phyloP scores from a whole-genome alignment of 2,113 vertebrate genomes.

The Boulengeromyrus knoepffleri region DNA sequence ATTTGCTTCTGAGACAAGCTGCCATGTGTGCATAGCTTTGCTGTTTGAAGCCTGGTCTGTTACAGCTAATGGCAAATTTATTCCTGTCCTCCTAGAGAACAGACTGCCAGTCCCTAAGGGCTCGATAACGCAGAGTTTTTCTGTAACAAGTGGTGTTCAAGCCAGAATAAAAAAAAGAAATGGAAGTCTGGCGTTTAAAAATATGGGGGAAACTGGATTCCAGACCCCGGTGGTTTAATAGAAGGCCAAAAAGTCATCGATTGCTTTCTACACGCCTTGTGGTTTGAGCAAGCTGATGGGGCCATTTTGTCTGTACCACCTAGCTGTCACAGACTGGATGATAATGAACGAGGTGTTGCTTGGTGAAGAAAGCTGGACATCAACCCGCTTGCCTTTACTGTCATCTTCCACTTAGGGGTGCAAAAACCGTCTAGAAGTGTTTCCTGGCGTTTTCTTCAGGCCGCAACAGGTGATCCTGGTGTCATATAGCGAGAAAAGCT shows the following conservation, averaged over 20 bases:
- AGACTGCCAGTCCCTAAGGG: not conserved
- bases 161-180: not conserved
- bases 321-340: not conserved
- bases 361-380: not conserved
- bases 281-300: not conserved
- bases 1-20: not conserved
- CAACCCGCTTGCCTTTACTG: not conserved
- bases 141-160: not conserved
- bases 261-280: not conserved
- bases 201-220: not conserved
- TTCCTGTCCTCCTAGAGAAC: not conserved
- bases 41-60: not conserved
- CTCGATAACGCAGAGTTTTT: not conserved
- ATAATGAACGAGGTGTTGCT: slow-evolving; percentile 8
- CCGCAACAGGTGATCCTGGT: not conserved
- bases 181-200: not conserved
- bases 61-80: not conserved
- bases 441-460: not conserved
- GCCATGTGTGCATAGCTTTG: not conserved
- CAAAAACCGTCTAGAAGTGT: not conserved
- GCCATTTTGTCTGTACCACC: not conserved
- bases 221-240: not conserved
- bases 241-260: not conserved
- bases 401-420: not conserved
- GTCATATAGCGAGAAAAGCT: not conserved